Evolutionary conservation across 2,888 invertebrate species (phyloP), one percentile per base, ranked within the genome.

Genomic region (Troides aeacus): DNA sequence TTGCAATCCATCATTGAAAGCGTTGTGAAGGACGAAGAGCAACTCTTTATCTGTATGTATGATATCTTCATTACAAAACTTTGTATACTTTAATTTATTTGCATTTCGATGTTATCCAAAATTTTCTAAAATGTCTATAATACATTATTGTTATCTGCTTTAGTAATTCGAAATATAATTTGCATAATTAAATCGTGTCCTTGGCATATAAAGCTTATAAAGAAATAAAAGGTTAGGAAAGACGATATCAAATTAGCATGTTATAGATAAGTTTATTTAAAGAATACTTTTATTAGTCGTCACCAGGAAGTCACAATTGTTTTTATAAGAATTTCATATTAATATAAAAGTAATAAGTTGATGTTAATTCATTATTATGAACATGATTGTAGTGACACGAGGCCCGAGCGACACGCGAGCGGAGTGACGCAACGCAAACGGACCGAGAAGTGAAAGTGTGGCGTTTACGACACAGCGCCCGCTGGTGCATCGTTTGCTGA

Each of bases 371-470:
- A 46, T 46, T 15, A 46, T 46, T 46, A 12, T 15, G 46, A 12
- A 46, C 46, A 46, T 46, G 53, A 53, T 18, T n/a, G 18, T n/a
- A 30, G n/a, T n/a, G 71, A 73, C 66, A 62, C 64, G 62, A 71
- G 76, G 76, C 77, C 76, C 71, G 76, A 77, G 84, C 84, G 85
- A 85, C 70, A 64, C 61, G 73, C 77, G 74, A 72, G 68, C 68
- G 39, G 61, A 72, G 72, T 87, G 85, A 85, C 87, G 86, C 86
- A 88, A 88, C 77, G 72, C 62, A 70, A 70, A n/a, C 71, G 71
- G 68, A 68, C 42, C 73, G 71, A 79, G 77, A 84, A 90, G 90
- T 91, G 92, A 92, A 92, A 92, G 91, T 89, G 80, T 81, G 77
- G 76, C 78, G 76, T 81, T 90, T 92, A 85, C 90, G 81, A 89